These are phyloP conservation scores for Oxycera nigricornis DNA, from an alignment of 2,888 invertebrate genomes.

Conservation along the genomic window DNA sequence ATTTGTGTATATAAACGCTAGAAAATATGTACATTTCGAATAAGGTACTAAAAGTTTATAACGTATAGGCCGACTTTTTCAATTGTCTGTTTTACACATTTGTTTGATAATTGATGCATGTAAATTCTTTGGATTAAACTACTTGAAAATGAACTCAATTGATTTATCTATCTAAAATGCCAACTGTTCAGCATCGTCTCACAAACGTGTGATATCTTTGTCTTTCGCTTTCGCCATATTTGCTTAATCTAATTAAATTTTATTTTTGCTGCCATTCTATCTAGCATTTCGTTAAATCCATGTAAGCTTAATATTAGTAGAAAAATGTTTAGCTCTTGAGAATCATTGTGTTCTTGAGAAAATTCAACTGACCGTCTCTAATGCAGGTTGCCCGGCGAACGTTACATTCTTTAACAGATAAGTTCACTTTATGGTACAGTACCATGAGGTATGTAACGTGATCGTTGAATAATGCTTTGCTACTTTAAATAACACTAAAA, in stretches of 20 bases:
- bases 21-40: not conserved
- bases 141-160: slow-evolving; percentile 13
- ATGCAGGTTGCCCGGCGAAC: not conserved
- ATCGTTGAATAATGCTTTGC: slow-evolving; percentile 11
- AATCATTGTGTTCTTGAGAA: too few species aligned
- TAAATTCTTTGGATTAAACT: not conserved
- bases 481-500: not conserved
- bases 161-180: slow-evolving; percentile 9
- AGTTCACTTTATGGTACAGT: slow-evolving; percentile 18
- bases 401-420: not conserved
- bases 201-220: not conserved
- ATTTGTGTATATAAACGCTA: not conserved
- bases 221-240: not conserved
- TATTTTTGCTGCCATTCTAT: too few species aligned
- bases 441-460: slow-evolving; percentile 23
- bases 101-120: not conserved
- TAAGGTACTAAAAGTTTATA: not conserved
- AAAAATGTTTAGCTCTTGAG: too few species aligned
- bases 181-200: not conserved
- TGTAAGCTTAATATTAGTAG: too few species aligned
- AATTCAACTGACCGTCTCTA: too few species aligned
- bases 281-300: too few species aligned
- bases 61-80: slow-evolving; percentile 28
- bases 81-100: not conserved
- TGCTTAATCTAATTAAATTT: too few species aligned